A percentile compares a stretch with the other conserved stretches of the same genome.
Conservation (phyloP, 2,888 invertebrate genomes). For the Eupithecia inturbata region DNA sequence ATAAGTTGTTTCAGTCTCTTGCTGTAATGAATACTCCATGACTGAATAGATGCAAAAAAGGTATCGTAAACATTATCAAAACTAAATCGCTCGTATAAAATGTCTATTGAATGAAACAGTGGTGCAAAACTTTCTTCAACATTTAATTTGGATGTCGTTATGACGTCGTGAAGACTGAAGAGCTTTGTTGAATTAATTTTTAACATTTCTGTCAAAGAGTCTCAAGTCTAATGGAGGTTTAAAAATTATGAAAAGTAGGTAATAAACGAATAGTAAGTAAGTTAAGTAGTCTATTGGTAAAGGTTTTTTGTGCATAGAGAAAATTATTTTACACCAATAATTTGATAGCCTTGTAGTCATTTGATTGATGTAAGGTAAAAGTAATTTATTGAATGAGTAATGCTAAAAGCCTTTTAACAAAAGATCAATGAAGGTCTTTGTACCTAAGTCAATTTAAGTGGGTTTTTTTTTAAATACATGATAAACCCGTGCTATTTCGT, state of each 20-base stretch:
- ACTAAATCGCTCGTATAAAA: constrained; percentile 19
- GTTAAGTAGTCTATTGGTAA: background rate
- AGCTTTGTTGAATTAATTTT: constrained; percentile 40
- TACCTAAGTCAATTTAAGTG: no score
- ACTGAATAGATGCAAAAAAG: background rate
- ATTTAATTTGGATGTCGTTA: constrained; percentile 59
- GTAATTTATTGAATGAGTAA: background rate
- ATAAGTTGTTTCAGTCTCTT: background rate
- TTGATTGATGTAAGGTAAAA: background rate
- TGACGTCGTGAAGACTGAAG: constrained; percentile 47
- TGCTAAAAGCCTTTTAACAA: background rate
- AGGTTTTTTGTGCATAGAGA: background rate
- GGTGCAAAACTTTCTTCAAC: constrained; percentile 53
- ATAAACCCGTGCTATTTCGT: background rate
- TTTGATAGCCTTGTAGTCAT: background rate
- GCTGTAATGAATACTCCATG: background rate
- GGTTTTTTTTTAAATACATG: background rate
- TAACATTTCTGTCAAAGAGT: constrained; percentile 28
- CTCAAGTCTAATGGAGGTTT: constrained; percentile 25
- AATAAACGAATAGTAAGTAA: background rate
- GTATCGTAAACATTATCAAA: background rate
- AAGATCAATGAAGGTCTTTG: background rate
- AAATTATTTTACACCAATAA: background rate
- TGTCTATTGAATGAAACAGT: constrained; percentile 52
- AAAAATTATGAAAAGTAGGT: background rate